Base-by-base conservation (phyloP, 23 tunicate species). In the Botrylloides violaceus region DNA sequence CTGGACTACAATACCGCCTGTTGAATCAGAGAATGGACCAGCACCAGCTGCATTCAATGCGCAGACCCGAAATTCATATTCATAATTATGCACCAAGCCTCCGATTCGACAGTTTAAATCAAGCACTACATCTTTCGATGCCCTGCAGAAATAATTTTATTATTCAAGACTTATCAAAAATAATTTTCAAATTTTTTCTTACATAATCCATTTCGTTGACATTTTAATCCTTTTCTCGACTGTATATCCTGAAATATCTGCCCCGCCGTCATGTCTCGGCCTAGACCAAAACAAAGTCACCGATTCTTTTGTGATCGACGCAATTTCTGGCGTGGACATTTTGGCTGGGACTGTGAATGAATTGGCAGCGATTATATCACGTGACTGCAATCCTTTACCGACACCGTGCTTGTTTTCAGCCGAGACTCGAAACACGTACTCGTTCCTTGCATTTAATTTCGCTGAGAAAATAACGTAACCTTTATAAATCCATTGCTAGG, bases 381-480 rank as follows among this genome's bases (percentile, higher is more conserved):
- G 49, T 20, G 98, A 93, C 66, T 85, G 94, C 33, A 78, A 63
- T 29, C 79, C 70, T 1, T 34, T 48, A 0, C 98, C 98, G 1
- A 93, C 88, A 20, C 98, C 98, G 34, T 73, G 81, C 49, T 86
- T 81, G 82, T 93, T 93, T 59, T 93, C 98, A 34, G 98, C 98
- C 33, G 77, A 77, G 19, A 93, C 85, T 15, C 98, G 94, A 80
- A 93, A 93, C 12, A 93, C 70, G 70, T 93, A 93, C 34, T 93
- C 98, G 63, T 81, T 86, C 47, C 77, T 84, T 24, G 77, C 78
- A 15, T 73, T 68, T 56, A 93, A 38, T 48, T 86, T 85, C 3
- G 60, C 66, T 59, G 26, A 47, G 12, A 47, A 47, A 47, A 47
- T 18, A 12, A 12, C 55, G 18, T 12, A 47, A 47, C 55, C 18